Evolutionary conservation across 2,888 invertebrate genomes (phyloP), one percentile per base, ranked within the genome.

Genomic region (Seladonia tumulorum): DNA sequence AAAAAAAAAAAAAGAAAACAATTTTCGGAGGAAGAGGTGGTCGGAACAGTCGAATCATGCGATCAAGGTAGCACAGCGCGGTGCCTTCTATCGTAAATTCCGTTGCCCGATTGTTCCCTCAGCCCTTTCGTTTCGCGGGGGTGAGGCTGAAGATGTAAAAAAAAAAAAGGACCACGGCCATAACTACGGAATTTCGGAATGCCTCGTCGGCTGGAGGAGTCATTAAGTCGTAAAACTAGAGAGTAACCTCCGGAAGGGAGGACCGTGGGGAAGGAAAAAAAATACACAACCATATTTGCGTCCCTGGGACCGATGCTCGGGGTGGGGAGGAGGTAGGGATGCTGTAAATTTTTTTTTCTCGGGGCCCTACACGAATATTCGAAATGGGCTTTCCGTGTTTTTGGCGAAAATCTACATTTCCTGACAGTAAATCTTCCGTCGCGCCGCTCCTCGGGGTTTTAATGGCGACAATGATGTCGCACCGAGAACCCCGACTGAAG

Each of bases 151-250:
- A 29, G 25, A 22, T 14, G 5, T 71, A 47, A 49, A 42, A 75
- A 74, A 75, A 74, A 72, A 70, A 75, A 66, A 81, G 60, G 81
- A 80, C 75, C 63, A 29, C 39, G n/a, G n/a, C 12, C n/a, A 10
- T n/a, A 53, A 53, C 53, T 22, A 53, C n/a, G 85, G 76, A 82
- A 85, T 85, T 88, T 88, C 47, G 73, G 70, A 82, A 83, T 87
- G 53, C 47, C 70, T 39, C 35, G 60, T 60, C 83, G 87, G 78
- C 70, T 76, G 70, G 78, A 72, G 66, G 79, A 91, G 91, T 89
- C 90, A 88, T 93, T 91, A 92, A 91, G 91, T 91, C 91, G 91
- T 93, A 93, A 93, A 93, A 88, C 81, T 87, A 81, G 80, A 86
- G 76, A 70, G 73, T 74, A 82, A 74, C 76, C 86, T 80, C 60